Evolutionary conservation across 2,797 vertebrate species (phyloP), one percentile per base, ranked within the genome.

Genomic region (Scolopax rusticola): DNA sequence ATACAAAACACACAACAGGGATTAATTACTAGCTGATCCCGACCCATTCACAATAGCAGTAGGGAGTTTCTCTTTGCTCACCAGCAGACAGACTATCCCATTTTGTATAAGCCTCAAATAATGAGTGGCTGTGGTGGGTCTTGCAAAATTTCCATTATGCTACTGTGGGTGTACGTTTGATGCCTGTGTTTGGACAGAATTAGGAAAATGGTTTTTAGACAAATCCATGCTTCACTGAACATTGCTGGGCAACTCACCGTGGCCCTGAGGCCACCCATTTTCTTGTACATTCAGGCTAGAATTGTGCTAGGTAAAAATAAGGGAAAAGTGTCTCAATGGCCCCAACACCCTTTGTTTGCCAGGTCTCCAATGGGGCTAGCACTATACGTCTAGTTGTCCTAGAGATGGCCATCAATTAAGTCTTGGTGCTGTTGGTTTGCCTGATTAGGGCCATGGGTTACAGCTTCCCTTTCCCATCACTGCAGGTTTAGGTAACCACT

Each of bases 111-210:
- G 21, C 43, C 32, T 77, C 20, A 60, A 6, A 70, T 74, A 86
- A 88, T 33, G 33, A 81, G 19, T 87, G 57, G 17, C 86, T 96
- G 91, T 36, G 89, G 84, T 94, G 32, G 92, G 95, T 95, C 84
- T 93, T 4, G 1, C 40, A 83, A 87, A 85, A 77, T 86, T 93
- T 91, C 84, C 38, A 47, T 87, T 85, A 57, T 51, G 41, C 24
- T 91, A 7, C 56, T 56, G 8, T 73, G 80, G 40, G 7, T 48
- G 67, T 83, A 48, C 6, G 32, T 80, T 85, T 80, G 45, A 85
- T 78, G 45, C 6, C n/a, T 92, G 45, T 87, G 50, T 89, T 93
- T 63, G 61, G 54, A 83, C 21, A 69, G 92, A 92, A 69, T n/a
- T 47, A 70, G 24, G 57, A 80, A 89, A 87, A 93, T 25, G 0